Conservation (phyloP, 1,140 invertebrate species). For the Lordiphosa stackelbergi region DNA sequence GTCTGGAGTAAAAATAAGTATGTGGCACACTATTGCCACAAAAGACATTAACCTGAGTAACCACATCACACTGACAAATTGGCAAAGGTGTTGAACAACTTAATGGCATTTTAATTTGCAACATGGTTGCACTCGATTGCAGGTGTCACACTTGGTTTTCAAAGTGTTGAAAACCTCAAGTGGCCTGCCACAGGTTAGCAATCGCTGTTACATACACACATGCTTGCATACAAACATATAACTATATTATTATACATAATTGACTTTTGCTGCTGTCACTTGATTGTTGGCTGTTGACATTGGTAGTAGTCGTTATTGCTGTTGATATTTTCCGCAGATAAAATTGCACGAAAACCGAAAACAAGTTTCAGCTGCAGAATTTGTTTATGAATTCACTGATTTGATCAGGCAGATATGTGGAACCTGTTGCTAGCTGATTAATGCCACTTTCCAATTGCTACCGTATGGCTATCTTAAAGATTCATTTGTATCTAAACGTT, state of each 20-base stretch:
- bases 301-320: constrained; percentile 23
- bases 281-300: constrained; percentile 47
- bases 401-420: constrained; percentile 16
- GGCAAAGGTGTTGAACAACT: too few relatives aligned
- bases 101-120: constrained; percentile 59
- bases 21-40: too few relatives aligned
- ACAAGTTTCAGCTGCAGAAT: constrained; percentile 51
- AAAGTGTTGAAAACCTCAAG: constrained; percentile 66
- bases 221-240: too few relatives aligned
- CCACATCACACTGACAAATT: too few relatives aligned
- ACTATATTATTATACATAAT: constrained; percentile 63
- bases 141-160: constrained; percentile 59
- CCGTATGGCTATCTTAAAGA: constrained; percentile 24
- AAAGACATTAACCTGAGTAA: too few relatives aligned
- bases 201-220: constrained; percentile 10
- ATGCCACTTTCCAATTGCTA: constrained; percentile 29
- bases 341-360: constrained; percentile 15
- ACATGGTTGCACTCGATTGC: constrained; percentile 34
- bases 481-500: constrained; percentile 38
- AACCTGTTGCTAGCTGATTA: constrained; percentile 36
- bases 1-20: too few relatives aligned
- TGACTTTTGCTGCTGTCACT: constrained; percentile 50
- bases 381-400: constrained; percentile 58
- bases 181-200: constrained; percentile 36
- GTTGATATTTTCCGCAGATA: constrained; percentile 42